Percentiles rank a stretch among this genome's conserved stretches.
Conservation (phyloP, 2,888 invertebrate species). For the Alitta virens region DNA sequence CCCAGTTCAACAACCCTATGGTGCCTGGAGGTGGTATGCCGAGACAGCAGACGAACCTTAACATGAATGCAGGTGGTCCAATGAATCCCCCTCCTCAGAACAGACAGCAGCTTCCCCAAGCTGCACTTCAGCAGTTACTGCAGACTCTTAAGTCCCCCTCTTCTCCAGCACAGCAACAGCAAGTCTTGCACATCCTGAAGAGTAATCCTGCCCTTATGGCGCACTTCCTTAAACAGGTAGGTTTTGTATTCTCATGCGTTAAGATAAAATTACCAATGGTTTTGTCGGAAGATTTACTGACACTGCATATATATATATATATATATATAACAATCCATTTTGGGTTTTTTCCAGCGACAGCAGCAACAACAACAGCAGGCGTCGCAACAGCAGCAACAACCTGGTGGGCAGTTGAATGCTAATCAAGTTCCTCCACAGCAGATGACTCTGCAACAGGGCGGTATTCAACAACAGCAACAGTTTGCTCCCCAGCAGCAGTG, state of each 20-base stretch:
- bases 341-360: conserved; percentile 32
- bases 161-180: conserved; percentile 87
- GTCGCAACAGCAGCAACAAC: conserved; percentile 59
- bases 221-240: conserved; percentile 86
- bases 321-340: no score
- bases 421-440: conserved; percentile 18
- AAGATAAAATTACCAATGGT: no score
- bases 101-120: conserved; percentile 41
- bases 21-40: background rate
- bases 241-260: no score
- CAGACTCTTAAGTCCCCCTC: conserved; percentile 85
- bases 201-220: conserved; percentile 94
- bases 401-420: conserved; percentile 27
- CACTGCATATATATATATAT: no score
- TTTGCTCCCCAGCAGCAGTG: conserved; percentile 31
- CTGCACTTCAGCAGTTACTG: conserved; percentile 71
- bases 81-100: conserved; percentile 10
- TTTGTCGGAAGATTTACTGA: no score
- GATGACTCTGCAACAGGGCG: conserved; percentile 62
- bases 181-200: conserved; percentile 82
- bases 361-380: conserved; percentile 56
- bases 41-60: background rate
- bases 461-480: conserved; percentile 25
- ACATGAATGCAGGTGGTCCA: background rate
- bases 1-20: background rate